Percentiles rank a stretch among this genome's conserved stretches.
These are phyloP conservation scores for Grammomys dolichurus DNA, from an alignment of 2,113 vertebrate species.

Conservation along the genomic window DNA sequence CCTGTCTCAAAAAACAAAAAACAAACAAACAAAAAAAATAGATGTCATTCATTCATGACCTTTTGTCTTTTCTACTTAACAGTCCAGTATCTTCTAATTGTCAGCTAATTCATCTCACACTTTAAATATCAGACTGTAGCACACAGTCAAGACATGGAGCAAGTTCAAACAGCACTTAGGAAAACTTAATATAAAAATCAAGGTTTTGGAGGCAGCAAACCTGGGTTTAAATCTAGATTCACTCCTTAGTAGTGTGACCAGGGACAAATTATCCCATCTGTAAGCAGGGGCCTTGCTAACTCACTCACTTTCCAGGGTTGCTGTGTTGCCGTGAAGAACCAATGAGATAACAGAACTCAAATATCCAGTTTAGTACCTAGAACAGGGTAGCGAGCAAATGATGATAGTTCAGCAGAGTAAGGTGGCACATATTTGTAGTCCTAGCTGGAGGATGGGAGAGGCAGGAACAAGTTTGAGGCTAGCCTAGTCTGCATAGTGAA, in stretches of 20 bases:
- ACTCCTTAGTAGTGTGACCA: not conserved
- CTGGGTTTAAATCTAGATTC: not conserved
- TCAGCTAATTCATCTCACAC: slow-evolving; percentile 28
- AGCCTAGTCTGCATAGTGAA: not conserved
- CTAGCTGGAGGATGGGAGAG: not conserved
- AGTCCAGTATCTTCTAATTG: slow-evolving; percentile 21
- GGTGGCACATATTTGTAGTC: too few relatives aligned
- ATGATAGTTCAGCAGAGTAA: not conserved
- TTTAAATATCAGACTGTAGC: not conserved
- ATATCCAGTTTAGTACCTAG: not conserved
- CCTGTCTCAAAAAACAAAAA: too few relatives aligned
- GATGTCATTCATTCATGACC: not conserved
- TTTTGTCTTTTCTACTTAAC: slow-evolving; percentile 23
- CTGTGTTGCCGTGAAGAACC: slow-evolving; percentile 23
- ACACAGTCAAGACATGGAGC: not conserved
- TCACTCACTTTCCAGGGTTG: not conserved
- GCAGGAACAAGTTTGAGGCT: not conserved
- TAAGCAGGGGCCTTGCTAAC: not conserved
- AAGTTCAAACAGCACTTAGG: not conserved
- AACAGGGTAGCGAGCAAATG: slow-evolving; percentile 2
- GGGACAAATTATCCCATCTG: not conserved
- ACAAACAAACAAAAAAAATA: too few relatives aligned
- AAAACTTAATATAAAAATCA: not conserved
- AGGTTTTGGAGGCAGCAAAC: not conserved
- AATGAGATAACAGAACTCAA: not conserved